These are phyloP conservation scores for Parnassius orleans DNA, from an alignment of 2,888 invertebrate species.

Conservation along the genomic window DNA sequence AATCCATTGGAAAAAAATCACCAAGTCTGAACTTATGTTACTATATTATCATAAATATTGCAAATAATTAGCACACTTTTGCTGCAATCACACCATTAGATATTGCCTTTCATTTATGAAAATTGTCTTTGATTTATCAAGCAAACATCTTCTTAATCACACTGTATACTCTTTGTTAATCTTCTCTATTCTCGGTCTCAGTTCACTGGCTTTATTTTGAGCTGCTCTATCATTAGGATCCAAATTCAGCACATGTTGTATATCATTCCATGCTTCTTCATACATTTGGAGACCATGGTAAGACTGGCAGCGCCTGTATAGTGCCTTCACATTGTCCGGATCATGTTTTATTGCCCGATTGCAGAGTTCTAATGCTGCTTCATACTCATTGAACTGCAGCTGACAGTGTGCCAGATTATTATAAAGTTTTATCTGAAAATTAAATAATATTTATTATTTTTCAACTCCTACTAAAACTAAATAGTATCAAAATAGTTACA, in stretches of 20 bases:
- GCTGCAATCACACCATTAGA: background rate
- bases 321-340: conserved; percentile 90
- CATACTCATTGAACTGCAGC: conserved; percentile 84
- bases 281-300: conserved; percentile 82
- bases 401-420: conserved; percentile 93
- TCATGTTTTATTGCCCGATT: conserved; percentile 89
- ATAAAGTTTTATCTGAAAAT: conserved; percentile 82
- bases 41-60: background rate
- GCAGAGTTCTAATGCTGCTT: conserved; percentile 85
- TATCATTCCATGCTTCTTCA: conserved; percentile 83
- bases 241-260: conserved; percentile 76
- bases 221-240: conserved; percentile 85
- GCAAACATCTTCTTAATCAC: conserved; percentile 82
- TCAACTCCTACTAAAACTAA: no score
- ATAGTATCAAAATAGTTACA: no score
- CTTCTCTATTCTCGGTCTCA: conserved; percentile 79
- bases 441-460: background rate
- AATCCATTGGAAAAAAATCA: no score
- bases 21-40: no score
- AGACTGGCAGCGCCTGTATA: conserved; percentile 92
- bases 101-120: background rate
- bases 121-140: conserved; percentile 31
- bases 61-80: background rate
- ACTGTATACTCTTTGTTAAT: conserved; percentile 81
- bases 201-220: conserved; percentile 77